Conservation (phyloP, 2,888 invertebrate genomes). For the Folsomia candida region DNA sequence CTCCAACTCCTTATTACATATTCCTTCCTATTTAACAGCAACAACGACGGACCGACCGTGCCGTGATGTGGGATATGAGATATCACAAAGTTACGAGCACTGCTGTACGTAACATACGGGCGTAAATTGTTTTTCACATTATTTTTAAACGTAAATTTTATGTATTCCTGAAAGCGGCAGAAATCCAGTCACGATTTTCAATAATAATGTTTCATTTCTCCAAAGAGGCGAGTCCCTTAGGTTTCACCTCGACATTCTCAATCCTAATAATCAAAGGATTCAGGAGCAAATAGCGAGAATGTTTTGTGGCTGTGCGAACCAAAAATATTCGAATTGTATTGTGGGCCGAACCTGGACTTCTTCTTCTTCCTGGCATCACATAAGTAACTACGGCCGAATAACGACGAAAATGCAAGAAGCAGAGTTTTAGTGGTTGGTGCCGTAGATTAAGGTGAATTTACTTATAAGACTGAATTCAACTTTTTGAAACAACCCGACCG, state of each 20-base stretch:
- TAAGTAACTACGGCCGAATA: too few species aligned
- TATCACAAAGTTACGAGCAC: background rate
- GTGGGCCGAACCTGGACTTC: background rate
- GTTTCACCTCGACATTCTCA: background rate
- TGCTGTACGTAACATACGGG: background rate
- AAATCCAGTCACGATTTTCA: conserved; percentile 51
- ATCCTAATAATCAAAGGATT: background rate
- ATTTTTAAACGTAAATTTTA: conserved; percentile 15
- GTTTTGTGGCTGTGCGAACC: background rate
- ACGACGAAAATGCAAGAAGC: too few species aligned
- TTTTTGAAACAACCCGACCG: too few species aligned
- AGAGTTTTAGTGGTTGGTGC: too few species aligned
- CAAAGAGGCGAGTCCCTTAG: conserved; percentile 29
- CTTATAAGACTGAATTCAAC: too few species aligned
- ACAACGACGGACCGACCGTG: background rate
- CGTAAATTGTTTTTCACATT: background rate
- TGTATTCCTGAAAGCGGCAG: conserved; percentile 13
- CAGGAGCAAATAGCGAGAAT: background rate
- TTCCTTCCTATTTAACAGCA: too few species aligned
- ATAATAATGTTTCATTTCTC: conserved; percentile 47
- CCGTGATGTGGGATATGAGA: background rate
- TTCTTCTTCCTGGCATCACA: too few species aligned
- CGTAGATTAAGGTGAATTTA: too few species aligned
- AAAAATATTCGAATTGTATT: background rate
- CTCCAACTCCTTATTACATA: background rate